Conservation (phyloP, 2,797 vertebrate genomes). For the Valencia hispanica region DNA sequence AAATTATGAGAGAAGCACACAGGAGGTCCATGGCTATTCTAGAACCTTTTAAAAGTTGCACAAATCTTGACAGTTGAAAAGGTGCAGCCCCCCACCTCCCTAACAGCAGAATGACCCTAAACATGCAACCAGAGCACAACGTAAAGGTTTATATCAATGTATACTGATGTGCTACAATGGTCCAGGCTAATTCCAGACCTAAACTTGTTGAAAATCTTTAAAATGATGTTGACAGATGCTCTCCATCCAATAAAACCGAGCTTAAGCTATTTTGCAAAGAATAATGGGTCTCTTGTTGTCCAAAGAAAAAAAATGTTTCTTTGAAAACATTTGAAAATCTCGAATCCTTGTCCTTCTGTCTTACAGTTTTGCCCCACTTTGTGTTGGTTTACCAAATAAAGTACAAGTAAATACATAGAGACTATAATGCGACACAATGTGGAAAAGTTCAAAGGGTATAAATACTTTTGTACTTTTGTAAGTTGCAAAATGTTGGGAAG, state of each 20-base stretch:
- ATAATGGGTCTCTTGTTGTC: too few relatives aligned
- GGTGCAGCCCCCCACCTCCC: too few relatives aligned
- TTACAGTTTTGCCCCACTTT: background rate
- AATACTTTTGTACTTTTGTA: background rate
- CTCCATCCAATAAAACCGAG: background rate
- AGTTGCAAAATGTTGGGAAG: background rate
- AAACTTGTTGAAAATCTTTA: background rate
- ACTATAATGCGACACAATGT: background rate
- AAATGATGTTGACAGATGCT: background rate
- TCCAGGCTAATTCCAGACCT: too few relatives aligned
- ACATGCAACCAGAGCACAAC: background rate
- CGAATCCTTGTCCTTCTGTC: too few relatives aligned
- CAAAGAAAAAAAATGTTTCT: too few relatives aligned
- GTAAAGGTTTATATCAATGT: too few relatives aligned
- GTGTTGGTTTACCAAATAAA: background rate
- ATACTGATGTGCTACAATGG: too few relatives aligned
- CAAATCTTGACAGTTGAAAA: background rate
- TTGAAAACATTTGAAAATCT: too few relatives aligned
- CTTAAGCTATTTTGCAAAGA: background rate
- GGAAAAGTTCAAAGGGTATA: background rate
- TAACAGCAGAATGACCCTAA: background rate
- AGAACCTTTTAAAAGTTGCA: background rate
- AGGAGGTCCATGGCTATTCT: background rate
- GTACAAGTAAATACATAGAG: background rate
- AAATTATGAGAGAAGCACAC: background rate